Evolutionary conservation across 1,140 invertebrate genomes (phyloP), one percentile per base, ranked within the genome.

Genomic region (Drosophila subpulchrella): DNA sequence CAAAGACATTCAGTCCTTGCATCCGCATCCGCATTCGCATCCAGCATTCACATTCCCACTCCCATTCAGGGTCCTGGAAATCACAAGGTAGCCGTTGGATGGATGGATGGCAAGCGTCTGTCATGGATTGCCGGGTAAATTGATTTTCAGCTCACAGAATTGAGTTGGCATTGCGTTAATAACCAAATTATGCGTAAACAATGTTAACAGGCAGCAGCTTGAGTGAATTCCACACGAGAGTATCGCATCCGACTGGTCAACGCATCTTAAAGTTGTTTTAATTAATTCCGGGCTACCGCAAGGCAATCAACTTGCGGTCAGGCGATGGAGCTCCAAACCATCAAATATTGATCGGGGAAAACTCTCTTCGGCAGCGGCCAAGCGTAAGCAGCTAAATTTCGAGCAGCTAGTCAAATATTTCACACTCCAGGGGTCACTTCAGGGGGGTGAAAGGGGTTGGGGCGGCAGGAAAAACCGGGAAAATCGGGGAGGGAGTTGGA

Each of bases 101-200:
- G 38, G 36, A 46, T 32, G 17, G 50, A 54, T 30, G 27, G 39
- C 13, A 34, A 63, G 63, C 78, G 70, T 75, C 75, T 81, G 83
- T 57, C 84, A 77, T 51, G 67, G 59, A 80, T 73, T 89, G 75
- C 84, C 53, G 44, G 48, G 15, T 20, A 79, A 86, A 86, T 86
- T 86, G 79, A 86, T 86, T 86, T 88, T 59, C 46, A 53, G 57
- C 66, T 62, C 63, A 70, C 78, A 53, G 59, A 68, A 71, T 68
- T 79, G 48, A 50, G 48, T n/a, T 68, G 50, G 46, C 66, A 63
- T 53, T 57, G 55, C 50, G 61, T 74, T 61, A 77, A 83, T 80
- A 86, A 76, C 75, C 66, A 63, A 77, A 86, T 82, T 79, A 88
- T 73, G 60, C 56, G 79, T 66, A 83, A 88, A 86, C 63, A 77